phyloP scores from a whole-genome alignment of 2,888 invertebrate genomes.

The Rhopalosiphum nymphaeae region DNA sequence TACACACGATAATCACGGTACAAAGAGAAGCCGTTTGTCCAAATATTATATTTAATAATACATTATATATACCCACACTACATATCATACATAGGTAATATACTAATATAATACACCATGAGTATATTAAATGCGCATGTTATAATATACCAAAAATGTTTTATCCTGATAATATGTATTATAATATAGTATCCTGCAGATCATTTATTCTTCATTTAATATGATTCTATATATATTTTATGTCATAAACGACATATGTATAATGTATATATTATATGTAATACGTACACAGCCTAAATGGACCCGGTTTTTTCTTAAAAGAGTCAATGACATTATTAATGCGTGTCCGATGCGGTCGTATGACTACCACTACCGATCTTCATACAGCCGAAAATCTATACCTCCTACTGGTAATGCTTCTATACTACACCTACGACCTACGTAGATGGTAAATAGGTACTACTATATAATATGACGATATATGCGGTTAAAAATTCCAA shows the following conservation, averaged over 20 bases:
- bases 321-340: slow-evolving; percentile 42
- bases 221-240: not conserved
- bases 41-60: slow-evolving; percentile 26
- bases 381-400: not conserved
- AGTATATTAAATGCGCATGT: not conserved
- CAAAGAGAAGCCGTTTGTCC: slow-evolving; percentile 45
- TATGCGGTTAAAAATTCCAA: not conserved
- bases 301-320: not conserved
- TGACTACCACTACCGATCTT: not conserved
- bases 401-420: not conserved
- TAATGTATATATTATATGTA: too few species aligned
- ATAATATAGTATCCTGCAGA: not conserved
- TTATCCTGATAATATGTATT: not conserved
- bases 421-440: not conserved
- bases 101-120: not conserved
- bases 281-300: not conserved
- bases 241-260: not conserved
- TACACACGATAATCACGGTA: slow-evolving; percentile 39
- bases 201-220: not conserved
- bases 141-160: not conserved
- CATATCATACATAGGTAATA: not conserved
- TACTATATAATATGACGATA: not conserved
- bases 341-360: slow-evolving; percentile 24
- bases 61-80: not conserved
- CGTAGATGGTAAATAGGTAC: not conserved